phyloP scores from a whole-genome alignment of 2,113 vertebrate genomes.

The Burhinus oedicnemus region DNA sequence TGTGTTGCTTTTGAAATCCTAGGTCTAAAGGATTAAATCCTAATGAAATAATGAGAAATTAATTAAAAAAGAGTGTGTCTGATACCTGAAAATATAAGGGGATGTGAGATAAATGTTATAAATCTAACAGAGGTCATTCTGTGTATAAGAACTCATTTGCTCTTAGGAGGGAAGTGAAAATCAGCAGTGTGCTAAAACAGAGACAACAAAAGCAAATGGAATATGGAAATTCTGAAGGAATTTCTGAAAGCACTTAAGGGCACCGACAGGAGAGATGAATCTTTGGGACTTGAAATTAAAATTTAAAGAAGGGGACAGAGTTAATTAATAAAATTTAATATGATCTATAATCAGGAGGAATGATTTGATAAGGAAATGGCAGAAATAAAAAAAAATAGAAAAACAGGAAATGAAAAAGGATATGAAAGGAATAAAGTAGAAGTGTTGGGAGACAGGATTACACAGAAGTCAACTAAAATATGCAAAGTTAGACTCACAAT shows the following conservation, averaged over 20 bases:
- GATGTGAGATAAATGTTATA: not conserved
- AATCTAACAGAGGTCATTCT: not conserved
- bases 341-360: not conserved
- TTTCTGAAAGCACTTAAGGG: not conserved
- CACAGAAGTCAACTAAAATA: not conserved
- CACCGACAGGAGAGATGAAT: not conserved
- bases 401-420: conserved; percentile 54
- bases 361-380: not conserved
- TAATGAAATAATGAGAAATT: not conserved
- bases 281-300: not conserved
- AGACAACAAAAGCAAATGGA: not conserved
- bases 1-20: not conserved
- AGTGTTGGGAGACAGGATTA: not conserved
- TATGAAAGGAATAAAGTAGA: conserved; percentile 60
- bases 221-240: conserved; percentile 9
- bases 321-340: not conserved
- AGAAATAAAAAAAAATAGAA: not conserved
- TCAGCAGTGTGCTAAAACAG: not conserved
- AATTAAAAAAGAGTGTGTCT: not conserved
- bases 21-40: not conserved
- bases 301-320: not conserved
- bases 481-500: not conserved
- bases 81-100: not conserved
- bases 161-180: conserved; percentile 44
- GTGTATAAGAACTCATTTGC: not conserved